Percentiles rank a stretch among this genome's conserved stretches.
Conservation (phyloP, 2,888 invertebrate species). For the Platycheirus rosarum region DNA sequence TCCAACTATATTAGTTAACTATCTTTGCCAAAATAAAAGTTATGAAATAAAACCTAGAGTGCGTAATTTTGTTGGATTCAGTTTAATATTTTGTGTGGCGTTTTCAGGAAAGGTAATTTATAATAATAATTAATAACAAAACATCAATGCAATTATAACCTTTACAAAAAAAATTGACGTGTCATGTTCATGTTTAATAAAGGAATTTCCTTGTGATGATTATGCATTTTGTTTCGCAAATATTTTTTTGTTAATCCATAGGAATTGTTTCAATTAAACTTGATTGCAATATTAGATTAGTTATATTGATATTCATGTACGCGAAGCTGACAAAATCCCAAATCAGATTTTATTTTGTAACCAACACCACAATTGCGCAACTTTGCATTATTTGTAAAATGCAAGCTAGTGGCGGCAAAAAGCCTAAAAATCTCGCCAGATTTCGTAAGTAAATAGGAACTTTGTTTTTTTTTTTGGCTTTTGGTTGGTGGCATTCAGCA, state of each 20-base stretch:
- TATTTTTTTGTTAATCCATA: too few species aligned
- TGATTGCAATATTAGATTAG: too few species aligned
- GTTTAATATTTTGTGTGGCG: background rate
- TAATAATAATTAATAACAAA: background rate
- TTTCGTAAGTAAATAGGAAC: too few species aligned
- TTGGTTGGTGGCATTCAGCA: too few species aligned
- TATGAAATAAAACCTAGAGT: background rate
- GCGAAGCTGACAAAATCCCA: background rate
- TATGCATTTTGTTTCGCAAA: too few species aligned
- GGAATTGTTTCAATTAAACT: too few species aligned
- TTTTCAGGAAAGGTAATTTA: background rate
- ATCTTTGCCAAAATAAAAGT: background rate
- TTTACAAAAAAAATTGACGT: too few species aligned
- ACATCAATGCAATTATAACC: background rate
- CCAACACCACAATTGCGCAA: slow-evolving; percentile 2
- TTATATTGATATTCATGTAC: background rate
- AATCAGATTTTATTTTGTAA: background rate
- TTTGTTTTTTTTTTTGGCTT: too few species aligned
- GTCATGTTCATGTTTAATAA: too few species aligned
- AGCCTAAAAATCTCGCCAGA: background rate
- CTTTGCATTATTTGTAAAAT: background rate
- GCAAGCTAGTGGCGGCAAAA: background rate
- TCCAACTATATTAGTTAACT: background rate
- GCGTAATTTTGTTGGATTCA: background rate
- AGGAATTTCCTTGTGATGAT: too few species aligned